Conservation (phyloP, 2,888 invertebrate genomes). For the Phytoseiulus persimilis region DNA sequence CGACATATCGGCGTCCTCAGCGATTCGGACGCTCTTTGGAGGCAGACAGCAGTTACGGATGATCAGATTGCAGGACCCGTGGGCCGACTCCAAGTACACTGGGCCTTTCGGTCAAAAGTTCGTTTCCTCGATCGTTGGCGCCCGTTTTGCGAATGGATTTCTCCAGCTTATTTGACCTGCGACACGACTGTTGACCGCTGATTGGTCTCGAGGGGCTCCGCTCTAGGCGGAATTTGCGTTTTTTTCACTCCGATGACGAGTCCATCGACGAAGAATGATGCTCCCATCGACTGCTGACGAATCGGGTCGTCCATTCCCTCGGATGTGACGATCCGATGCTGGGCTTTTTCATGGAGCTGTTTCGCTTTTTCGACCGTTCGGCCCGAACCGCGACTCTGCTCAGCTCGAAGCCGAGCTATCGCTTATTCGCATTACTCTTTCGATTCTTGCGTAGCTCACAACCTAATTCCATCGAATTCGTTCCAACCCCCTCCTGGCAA, state of each 20-base stretch:
- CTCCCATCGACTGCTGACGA: too few species aligned
- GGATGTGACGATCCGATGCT: too few species aligned
- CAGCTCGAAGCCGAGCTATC: not conserved
- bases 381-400: not conserved
- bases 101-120: slow-evolving; percentile 30
- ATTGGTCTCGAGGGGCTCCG: too few species aligned
- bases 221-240: too few species aligned
- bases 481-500: not conserved
- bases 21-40: slow-evolving; percentile 28
- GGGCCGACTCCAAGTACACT: slow-evolving; percentile 37
- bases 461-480: not conserved
- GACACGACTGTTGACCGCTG: too few species aligned
- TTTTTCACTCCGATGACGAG: too few species aligned
- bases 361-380: too few species aligned
- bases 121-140: not conserved
- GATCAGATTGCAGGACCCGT: slow-evolving; percentile 26
- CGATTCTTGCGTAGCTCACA: not conserved
- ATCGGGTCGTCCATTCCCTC: too few species aligned
- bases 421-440: not conserved
- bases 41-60: slow-evolving; percentile 26
- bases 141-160: too few species aligned
- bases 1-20: slow-evolving; percentile 31
- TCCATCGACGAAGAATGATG: too few species aligned
- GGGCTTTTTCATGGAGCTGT: too few species aligned
- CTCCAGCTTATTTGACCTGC: too few species aligned